Conservation (phyloP, 1,140 invertebrate species). For the Limonius californicus region DNA sequence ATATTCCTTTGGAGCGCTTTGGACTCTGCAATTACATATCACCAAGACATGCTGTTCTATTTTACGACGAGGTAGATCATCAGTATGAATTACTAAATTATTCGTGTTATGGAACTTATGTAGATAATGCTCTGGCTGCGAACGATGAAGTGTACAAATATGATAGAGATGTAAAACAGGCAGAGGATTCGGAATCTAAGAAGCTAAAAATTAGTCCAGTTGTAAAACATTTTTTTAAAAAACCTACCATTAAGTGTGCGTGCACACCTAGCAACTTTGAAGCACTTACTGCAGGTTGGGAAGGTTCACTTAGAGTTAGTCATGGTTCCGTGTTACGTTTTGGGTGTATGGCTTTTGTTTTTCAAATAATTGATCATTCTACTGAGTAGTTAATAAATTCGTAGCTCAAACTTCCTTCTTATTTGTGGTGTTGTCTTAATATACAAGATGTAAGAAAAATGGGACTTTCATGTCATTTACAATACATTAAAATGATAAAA, state of each 20-base stretch:
- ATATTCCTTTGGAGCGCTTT: slow-evolving; percentile 68
- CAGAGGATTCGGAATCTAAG: slow-evolving; percentile 29
- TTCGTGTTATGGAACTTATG: slow-evolving; percentile 80
- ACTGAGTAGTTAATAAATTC: slow-evolving; percentile 19
- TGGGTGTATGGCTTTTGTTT: slow-evolving; percentile 83
- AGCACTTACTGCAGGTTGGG: slow-evolving; percentile 62
- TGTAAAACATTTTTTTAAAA: slow-evolving; percentile 22
- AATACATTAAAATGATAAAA: no score
- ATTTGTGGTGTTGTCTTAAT: no score
- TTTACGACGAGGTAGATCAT: slow-evolving; percentile 83
- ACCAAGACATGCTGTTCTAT: slow-evolving; percentile 80
- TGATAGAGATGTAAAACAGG: slow-evolving; percentile 24
- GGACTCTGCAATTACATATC: slow-evolving; percentile 76
- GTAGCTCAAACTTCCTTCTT: no score
- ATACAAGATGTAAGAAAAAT: no score
- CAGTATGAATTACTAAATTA: slow-evolving; percentile 91
- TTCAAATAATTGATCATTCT: slow-evolving; percentile 57
- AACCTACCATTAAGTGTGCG: slow-evolving; percentile 35
- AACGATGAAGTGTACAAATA: slow-evolving; percentile 58
- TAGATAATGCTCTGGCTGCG: slow-evolving; percentile 83
- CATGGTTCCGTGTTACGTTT: slow-evolving; percentile 82
- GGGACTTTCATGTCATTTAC: no score
- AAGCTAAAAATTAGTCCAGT: slow-evolving; percentile 32
- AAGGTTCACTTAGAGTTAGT: slow-evolving; percentile 78
- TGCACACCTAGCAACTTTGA: slow-evolving; percentile 39